Base-by-base conservation (phyloP, 2,888 invertebrate genomes). In the Bellardia bayeri region DNA sequence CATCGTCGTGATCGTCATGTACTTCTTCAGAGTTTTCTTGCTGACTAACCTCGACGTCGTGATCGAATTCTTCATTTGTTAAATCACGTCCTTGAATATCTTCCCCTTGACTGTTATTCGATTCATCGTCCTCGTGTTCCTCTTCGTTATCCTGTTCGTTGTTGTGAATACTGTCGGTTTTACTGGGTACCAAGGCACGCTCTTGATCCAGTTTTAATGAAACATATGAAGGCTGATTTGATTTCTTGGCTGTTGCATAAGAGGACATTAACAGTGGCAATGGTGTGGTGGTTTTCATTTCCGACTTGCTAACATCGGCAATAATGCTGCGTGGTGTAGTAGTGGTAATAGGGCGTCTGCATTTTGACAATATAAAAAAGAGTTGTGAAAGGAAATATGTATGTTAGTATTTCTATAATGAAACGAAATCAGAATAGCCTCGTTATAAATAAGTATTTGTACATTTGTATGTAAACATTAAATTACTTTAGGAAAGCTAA, bases 331-430 rank as follows among this genome's bases (percentile, higher is more conserved):
- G 90, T 49, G 92, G 90, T 63, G 93, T 92, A 33, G 93, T 92
- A 49, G 93, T 91, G 81, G 92, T 92, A 85, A 94, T 93, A 89
- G 93, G 93, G 72, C 93, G 93, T 87, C 93, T 93, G 87, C 7
- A 81, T 80, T 64, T 69, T 51, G 49, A 6, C 14, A 58, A 66
- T 64, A 89, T 23, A 78, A 78, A 79, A 78, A 30, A 72, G 49
- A 78, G 82, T 54, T 33, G 23, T 61, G 16, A 81, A 76, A 86
- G 63, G 61, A 79, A 45, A 16, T 71, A 54, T 69, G 75, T 71
- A 54, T 69, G 75, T 85, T 85, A 79, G 87, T 84, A 42, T 49
- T 66, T 61, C 30, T 61, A 42, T 61, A 30, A 64, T 81, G 63
- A 4, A 49, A 79, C 37, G 45, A 72, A 56, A 78, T 69, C 33